Evolutionary conservation across 2,113 vertebrate species (phyloP), one percentile per base, ranked within the genome.

Genomic region (Campylomormyrus numenius): DNA sequence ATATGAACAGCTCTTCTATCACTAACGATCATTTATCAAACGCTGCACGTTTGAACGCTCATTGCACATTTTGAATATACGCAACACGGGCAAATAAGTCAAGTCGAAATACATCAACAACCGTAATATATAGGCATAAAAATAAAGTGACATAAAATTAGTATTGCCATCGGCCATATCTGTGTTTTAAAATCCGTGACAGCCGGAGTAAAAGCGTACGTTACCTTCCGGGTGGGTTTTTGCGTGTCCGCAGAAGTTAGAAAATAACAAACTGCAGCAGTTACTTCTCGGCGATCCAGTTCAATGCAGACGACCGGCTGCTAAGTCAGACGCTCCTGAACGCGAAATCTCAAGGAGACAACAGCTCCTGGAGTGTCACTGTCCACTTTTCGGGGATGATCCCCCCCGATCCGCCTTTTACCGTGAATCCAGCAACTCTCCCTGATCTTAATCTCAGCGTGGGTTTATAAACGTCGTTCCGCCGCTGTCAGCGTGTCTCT

Each of bases 391-490:
- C 56, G 62, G 10, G 17, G 53, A 39, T 88, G 13, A 89, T 27
- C 46, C 17, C 56, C 17, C 19, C 2, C 11, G 53, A 85, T 21
- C 50, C 19, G 35, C 62, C 49, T 50, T 24, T 80, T n/a, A 90
- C 19, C 19, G 50, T 85, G 31, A 77, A 74, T 45, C 58, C 45
- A 17, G 15, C 42, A 27, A 84, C 45, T 84, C 19, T 46, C 42
- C 83, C 45, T 66, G 6, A 84, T 31, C 24, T 19, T 48, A 62
- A 39, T 46, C 3, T 2, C 45, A 31, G 9, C 39, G 17, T 45
- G 53, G 24, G 42, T 52, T 87, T 35, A 52, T 74, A 90, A 74
- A 90, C 89, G 70, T 46, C 17, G 85, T 62, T 17, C n/a, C 11
- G 6, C 21, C 4, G 21, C 27, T 35, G 50, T 53, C 21, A 42